These are phyloP conservation scores for Anticlea derivata DNA, from an alignment of 2,888 invertebrate genomes.

Conservation along the genomic window DNA sequence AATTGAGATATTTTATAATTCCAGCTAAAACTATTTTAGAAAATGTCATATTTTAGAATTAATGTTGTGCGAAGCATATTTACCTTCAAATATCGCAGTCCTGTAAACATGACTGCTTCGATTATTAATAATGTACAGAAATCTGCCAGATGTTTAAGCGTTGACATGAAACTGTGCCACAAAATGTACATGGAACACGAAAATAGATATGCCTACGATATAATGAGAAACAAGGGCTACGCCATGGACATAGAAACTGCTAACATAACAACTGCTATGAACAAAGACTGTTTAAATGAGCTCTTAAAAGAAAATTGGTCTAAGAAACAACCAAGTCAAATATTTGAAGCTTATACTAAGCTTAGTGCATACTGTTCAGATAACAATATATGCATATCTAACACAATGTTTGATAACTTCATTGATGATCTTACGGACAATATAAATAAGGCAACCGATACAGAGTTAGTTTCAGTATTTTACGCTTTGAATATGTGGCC, in stretches of 20 bases:
- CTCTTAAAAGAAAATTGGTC: constrained; percentile 55
- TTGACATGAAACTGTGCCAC: constrained; percentile 40
- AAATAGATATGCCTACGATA: constrained; percentile 66
- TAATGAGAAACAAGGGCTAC: constrained; percentile 68
- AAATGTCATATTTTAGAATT: constrained; percentile 15
- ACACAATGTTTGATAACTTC: constrained; percentile 65
- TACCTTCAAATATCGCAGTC: constrained; percentile 29
- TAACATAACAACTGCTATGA: constrained; percentile 27
- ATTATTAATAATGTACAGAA: constrained; percentile 32
- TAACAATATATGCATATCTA: constrained; percentile 61
- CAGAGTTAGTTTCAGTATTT: constrained; percentile 82
- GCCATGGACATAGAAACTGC: constrained; percentile 44
- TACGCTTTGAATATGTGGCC: constrained; percentile 80
- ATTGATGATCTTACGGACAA: constrained; percentile 77
- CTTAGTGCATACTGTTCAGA: constrained; percentile 61
- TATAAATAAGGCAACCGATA: constrained; percentile 80
- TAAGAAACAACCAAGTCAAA: constrained; percentile 47
- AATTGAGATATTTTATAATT: too few species aligned
- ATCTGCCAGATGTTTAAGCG: constrained; percentile 45
- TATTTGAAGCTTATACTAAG: constrained; percentile 58
- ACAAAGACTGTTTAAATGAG: constrained; percentile 50
- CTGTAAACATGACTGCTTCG: constrained; percentile 17
- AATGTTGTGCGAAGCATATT: constrained; percentile 35
- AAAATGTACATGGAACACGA: constrained; percentile 72
- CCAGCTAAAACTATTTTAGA: background rate